Evolutionary conservation across 2,797 vertebrate genomes (phyloP).

Genomic region (Thalassophryne amazonica): DNA sequence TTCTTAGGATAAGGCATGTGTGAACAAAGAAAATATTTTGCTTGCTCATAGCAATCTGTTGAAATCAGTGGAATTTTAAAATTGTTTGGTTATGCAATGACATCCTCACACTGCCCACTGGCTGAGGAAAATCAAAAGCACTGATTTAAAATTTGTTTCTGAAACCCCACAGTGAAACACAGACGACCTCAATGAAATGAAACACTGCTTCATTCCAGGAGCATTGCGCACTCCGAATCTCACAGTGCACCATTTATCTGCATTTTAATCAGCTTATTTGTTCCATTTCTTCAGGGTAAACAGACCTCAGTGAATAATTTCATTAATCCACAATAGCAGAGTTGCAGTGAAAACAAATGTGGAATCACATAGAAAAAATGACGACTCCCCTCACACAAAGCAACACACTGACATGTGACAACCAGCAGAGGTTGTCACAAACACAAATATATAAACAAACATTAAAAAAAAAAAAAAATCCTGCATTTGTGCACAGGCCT

Average conservation of each 20-base stretch:
- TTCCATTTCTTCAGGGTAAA: neutral
- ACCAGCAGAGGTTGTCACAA: conserved; percentile 39
- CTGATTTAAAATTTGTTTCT: neutral
- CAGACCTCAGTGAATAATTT: neutral
- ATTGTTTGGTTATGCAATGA: conserved; percentile 40
- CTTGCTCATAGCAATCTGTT: conserved; percentile 72
- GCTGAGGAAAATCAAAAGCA: neutral
- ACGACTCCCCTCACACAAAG: conserved; percentile 48
- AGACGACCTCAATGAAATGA: neutral
- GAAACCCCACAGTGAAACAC: too few relatives aligned
- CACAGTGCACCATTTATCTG: neutral
- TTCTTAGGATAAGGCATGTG: conserved; percentile 78
- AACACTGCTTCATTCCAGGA: neutral
- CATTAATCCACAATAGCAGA: conserved; percentile 4
- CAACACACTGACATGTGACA: conserved; percentile 64
- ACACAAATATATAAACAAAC: conserved; percentile 41
- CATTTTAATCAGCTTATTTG: neutral
- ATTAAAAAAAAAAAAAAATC: conserved; percentile 42
- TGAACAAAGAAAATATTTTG: conserved; percentile 78
- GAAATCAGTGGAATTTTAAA: conserved; percentile 58
- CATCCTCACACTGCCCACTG: conserved; percentile 1
- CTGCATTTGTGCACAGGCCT: conserved; percentile 6
- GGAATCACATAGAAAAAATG: conserved; percentile 31
- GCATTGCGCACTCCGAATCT: neutral
- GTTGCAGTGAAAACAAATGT: conserved; percentile 49